A percentile compares a stretch with the other conserved stretches of the same genome.
These are phyloP conservation scores for Myotis yumanensis DNA, from an alignment of 2,113 vertebrate genomes.

Conservation along the genomic window DNA sequence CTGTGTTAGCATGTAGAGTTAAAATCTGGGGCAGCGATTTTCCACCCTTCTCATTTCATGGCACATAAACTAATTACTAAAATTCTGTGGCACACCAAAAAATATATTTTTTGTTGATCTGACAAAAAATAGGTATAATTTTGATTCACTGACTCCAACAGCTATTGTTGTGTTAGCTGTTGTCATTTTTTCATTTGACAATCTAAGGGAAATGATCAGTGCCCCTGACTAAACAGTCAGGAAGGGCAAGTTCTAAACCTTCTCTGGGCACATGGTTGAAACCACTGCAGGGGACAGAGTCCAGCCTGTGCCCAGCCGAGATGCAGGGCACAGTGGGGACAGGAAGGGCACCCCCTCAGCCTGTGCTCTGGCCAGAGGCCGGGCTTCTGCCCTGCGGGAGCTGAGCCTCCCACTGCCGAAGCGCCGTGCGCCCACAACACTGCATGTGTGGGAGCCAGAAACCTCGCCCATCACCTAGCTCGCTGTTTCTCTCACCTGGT, in stretches of 20 bases:
- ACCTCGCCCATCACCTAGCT: slow-evolving; percentile 11
- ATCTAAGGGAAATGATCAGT: no score
- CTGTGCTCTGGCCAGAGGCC: no score
- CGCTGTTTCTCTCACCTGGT: background rate
- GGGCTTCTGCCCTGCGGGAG: background rate
- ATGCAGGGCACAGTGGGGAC: rapidly evolving
- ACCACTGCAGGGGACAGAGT: background rate
- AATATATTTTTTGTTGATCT: background rate
- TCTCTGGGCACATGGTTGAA: background rate
- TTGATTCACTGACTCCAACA: no score
- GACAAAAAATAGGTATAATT: no score
- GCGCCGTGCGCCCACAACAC: background rate
- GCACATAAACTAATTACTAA: background rate
- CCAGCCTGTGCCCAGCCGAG: background rate
- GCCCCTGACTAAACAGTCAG: no score
- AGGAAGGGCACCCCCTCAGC: background rate
- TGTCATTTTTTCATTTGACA: no score
- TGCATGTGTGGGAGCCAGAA: background rate
- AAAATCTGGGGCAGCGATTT: background rate
- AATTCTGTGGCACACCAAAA: background rate
- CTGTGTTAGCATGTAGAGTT: background rate
- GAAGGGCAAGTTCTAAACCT: background rate
- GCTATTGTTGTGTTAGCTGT: no score
- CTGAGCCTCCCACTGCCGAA: no score
- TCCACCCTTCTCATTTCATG: background rate